Evolutionary conservation across 1,140 invertebrate genomes (phyloP).

Genomic region (Neuroterus valhalla): DNA sequence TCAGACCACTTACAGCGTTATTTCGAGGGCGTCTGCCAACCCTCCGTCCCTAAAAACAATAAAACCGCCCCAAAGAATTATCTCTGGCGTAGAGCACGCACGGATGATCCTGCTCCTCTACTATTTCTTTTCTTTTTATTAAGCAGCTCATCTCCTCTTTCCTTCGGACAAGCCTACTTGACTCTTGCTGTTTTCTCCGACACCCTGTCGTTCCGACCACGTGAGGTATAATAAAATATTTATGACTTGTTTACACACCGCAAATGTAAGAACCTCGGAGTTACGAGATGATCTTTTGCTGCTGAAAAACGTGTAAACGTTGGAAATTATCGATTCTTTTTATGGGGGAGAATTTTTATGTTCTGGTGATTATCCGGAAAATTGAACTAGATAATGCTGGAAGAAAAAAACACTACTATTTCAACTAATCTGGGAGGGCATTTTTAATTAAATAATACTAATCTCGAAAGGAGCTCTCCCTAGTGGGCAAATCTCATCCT

Average conservation of each 20-base stretch:
- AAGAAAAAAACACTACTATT: neutral
- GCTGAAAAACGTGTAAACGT: slow-evolving; percentile 1
- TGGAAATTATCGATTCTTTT: neutral
- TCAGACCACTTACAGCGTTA: slow-evolving; percentile 57
- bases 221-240: slow-evolving; percentile 64
- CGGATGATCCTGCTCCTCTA: slow-evolving; percentile 35
- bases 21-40: slow-evolving; percentile 46
- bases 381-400: neutral
- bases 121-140: slow-evolving; percentile 44
- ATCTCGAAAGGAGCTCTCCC: slow-evolving; percentile 68
- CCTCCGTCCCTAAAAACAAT: slow-evolving; percentile 56
- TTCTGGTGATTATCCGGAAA: neutral
- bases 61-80: slow-evolving; percentile 65
- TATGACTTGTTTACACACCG: slow-evolving; percentile 67
- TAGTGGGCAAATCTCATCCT: slow-evolving; percentile 70
- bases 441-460: slow-evolving; percentile 77
- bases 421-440: slow-evolving; percentile 64
- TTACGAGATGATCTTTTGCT: slow-evolving; percentile 7
- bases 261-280: slow-evolving; percentile 35
- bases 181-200: slow-evolving; percentile 33
- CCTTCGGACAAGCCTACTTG: slow-evolving; percentile 27
- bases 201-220: slow-evolving; percentile 43
- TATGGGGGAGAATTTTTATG: neutral
- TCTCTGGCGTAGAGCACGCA: slow-evolving; percentile 54
- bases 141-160: slow-evolving; percentile 28